A percentile compares a stretch with the other conserved stretches of the same genome.
These are phyloP conservation scores for Sceliomorpha sp. DNA, from an alignment of 2,888 invertebrate species.

Conservation along the genomic window DNA sequence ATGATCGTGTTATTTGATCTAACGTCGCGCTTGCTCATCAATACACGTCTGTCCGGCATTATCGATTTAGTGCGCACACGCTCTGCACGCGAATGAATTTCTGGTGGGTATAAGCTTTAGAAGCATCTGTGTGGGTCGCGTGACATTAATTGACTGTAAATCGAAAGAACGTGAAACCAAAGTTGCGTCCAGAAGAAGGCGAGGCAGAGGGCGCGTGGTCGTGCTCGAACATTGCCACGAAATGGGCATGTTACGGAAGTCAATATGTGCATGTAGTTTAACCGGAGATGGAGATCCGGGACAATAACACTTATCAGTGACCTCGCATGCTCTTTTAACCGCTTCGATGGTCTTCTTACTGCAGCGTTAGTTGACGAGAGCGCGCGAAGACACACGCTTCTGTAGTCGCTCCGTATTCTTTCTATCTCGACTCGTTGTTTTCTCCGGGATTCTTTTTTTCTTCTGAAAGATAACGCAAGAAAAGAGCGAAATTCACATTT, in stretches of 20 bases:
- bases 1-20: conserved; percentile 6
- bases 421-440: too few species aligned
- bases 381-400: too few species aligned
- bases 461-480: too few species aligned
- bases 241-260: conserved; percentile 12
- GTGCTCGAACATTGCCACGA: conserved; percentile 15
- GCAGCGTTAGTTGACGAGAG: too few species aligned
- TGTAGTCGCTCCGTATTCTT: too few species aligned
- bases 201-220: conserved; percentile 12
- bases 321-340: conserved; percentile 63
- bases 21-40: conserved; percentile 1
- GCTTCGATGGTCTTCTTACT: not conserved
- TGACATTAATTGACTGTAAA: conserved; percentile 45
- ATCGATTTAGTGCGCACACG: conserved; percentile 19
- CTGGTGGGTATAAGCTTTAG: conserved; percentile 8
- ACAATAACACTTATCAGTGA: conserved; percentile 72
- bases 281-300: conserved; percentile 67
- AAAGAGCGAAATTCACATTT: too few species aligned
- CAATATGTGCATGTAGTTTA: conserved; percentile 56
- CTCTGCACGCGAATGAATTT: conserved; percentile 22
- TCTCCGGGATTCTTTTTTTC: too few species aligned
- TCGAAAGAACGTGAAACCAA: conserved; percentile 29
- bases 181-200: conserved; percentile 19
- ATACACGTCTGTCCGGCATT: not conserved
- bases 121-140: conserved; percentile 30